Evolutionary conservation across 2,113 vertebrate species (phyloP).

Genomic region (Chaetodon trifascialis): DNA sequence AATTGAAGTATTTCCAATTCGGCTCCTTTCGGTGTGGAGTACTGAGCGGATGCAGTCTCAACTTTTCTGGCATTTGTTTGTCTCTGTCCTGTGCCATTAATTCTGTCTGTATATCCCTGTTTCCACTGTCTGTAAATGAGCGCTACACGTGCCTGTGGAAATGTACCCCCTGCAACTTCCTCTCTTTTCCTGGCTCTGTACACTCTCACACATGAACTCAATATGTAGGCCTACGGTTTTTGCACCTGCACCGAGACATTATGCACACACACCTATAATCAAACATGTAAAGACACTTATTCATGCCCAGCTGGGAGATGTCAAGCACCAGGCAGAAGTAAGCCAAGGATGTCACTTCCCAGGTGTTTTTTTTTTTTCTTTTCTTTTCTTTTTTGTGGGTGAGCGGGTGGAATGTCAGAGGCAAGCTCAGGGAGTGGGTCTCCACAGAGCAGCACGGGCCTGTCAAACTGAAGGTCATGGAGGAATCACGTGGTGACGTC

Average conservation of each 20-base stretch:
- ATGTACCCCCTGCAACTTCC: slow-evolving; percentile 70
- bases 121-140: slow-evolving; percentile 75
- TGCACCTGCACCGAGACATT: slow-evolving; percentile 60
- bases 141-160: slow-evolving; percentile 77
- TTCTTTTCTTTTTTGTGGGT: background rate
- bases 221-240: slow-evolving; percentile 51
- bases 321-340: slow-evolving; percentile 64
- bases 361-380: slow-evolving; percentile 22
- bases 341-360: slow-evolving; percentile 61
- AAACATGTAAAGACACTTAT: slow-evolving; percentile 60
- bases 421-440: slow-evolving; percentile 76
- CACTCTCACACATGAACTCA: slow-evolving; percentile 44
- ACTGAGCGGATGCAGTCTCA: slow-evolving; percentile 41
- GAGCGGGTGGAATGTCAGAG: slow-evolving; percentile 65
- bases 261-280: slow-evolving; percentile 53
- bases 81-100: slow-evolving; percentile 70
- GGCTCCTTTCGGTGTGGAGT: slow-evolving; percentile 6
- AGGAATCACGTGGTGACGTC: slow-evolving; percentile 48
- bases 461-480: slow-evolving; percentile 52
- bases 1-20: slow-evolving; percentile 26
- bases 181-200: slow-evolving; percentile 61
- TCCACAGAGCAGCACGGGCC: slow-evolving; percentile 75
- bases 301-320: slow-evolving; percentile 65
- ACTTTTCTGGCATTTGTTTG: slow-evolving; percentile 65
- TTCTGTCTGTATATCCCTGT: slow-evolving; percentile 64